Conservation (phyloP, 2,888 invertebrate genomes). For the Coelinius sp. region DNA sequence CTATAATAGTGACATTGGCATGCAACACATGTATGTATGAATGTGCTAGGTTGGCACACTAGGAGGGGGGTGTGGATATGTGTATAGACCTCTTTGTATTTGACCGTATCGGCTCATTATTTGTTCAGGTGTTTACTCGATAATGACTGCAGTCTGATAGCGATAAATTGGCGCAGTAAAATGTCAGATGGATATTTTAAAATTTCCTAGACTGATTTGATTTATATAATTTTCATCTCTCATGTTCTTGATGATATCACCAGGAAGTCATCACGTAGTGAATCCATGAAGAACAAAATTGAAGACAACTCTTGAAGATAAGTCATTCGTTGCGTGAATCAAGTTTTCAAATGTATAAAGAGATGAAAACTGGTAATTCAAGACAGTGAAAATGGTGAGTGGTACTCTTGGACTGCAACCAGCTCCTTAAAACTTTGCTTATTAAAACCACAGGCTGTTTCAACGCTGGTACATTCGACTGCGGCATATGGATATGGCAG, state of each 20-base stretch:
- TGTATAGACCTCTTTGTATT: not conserved
- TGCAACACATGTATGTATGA: constrained; percentile 15
- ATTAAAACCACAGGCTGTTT: constrained; percentile 53
- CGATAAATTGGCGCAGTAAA: constrained; percentile 7
- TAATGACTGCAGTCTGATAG: constrained; percentile 23
- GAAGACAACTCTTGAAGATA: constrained; percentile 5
- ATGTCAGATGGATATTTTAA: not conserved
- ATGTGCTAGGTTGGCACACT: not conserved
- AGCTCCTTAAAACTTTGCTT: constrained; percentile 56
- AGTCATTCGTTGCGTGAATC: constrained; percentile 30
- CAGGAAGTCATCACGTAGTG: no score
- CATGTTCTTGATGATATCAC: no score
- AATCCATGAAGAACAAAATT: no score
- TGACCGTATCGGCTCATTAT: constrained; percentile 33
- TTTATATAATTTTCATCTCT: no score
- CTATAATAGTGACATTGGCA: constrained; percentile 25
- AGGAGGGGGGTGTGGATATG: no score
- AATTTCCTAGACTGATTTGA: not conserved
- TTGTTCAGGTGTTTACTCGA: constrained; percentile 36
- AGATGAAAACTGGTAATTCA: constrained; percentile 37
- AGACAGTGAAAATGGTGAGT: constrained; percentile 31
- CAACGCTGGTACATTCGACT: constrained; percentile 48
- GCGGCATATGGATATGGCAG: constrained; percentile 39
- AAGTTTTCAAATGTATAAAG: constrained; percentile 37
- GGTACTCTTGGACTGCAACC: constrained; percentile 34